A percentile compares a stretch with the other conserved stretches of the same genome.
Evolutionary conservation across 2,888 invertebrate genomes (phyloP).

Genomic region (Melinopterus prodromus): DNA sequence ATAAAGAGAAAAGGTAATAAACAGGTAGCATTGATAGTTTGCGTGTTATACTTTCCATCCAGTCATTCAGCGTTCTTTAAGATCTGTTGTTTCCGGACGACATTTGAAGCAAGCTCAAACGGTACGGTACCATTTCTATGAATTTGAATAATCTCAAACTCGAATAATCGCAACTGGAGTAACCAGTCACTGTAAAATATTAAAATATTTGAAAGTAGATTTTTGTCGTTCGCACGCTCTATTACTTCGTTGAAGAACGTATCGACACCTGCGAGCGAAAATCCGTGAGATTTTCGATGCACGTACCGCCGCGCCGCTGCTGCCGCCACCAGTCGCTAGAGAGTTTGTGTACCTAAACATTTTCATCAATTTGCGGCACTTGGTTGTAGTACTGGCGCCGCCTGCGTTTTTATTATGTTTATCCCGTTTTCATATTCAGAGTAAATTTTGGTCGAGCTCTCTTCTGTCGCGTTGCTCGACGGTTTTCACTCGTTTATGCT

Average conservation of each 20-base stretch:
- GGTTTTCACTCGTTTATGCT: not conserved
- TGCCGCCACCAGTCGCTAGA: not conserved
- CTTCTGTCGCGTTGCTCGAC: not conserved
- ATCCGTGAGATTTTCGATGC: constrained; percentile 5
- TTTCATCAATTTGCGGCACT: constrained; percentile 24
- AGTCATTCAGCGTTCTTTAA: no score
- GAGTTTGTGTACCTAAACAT: constrained; percentile 25
- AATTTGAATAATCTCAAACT: no score
- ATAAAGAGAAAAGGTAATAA: no score
- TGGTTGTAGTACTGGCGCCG: not conserved
- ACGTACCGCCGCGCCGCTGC: not conserved
- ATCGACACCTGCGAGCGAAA: constrained; percentile 10
- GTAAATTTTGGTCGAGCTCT: not conserved
- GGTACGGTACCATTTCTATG: no score
- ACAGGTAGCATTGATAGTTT: no score
- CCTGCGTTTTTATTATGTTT: not conserved
- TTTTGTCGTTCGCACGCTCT: constrained; percentile 19
- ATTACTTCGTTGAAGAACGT: constrained; percentile 19
- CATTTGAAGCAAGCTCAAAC: no score
- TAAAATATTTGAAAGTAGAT: not conserved
- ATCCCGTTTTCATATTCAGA: not conserved
- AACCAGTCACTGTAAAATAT: not conserved
- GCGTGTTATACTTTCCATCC: no score
- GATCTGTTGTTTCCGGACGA: no score
- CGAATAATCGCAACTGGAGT: no score